Base-by-base conservation (phyloP, 2,113 vertebrate species). In the Phylloscopus trochilus region DNA sequence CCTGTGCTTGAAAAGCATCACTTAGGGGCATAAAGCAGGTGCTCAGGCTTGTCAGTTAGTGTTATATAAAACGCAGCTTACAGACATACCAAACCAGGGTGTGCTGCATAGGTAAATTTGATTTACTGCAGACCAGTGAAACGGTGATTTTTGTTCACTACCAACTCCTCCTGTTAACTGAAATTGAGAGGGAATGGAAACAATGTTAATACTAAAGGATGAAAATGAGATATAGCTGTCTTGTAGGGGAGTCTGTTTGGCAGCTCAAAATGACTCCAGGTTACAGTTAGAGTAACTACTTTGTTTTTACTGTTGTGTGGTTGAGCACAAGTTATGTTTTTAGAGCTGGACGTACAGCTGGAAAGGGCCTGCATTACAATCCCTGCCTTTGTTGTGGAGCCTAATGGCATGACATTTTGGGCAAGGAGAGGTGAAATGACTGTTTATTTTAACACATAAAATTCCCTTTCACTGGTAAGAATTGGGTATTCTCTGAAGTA, bases 11-110 rank as follows among this genome's bases (percentile, higher is more conserved):
- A 49, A 76, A 72, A 93, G 23, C 53, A 11, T 68, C 0, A 41
- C 93, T 92, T 31, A 85, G 81, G 87, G 77, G 77, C 84, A 56
- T 87, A 66, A 82, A 94, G 69, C 90, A 95, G 87, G 84, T 91
- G 52, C 92, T 89, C 16, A 23, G 69, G 39, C 77, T 74, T 89
- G 59, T 80, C 76, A 41, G 47, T 81, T 91, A 59, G 77, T 64
- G 70, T 56, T 89, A 9, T 1, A 27, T 77, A n/a, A 86, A 91
- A 62, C 19, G 52, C 52, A 59, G 28, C 13, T 73, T 62, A 33
- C 5, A 9, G 46, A 22, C 24, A 5, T 78, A 63, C 66, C 66
- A n/a, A 21, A 33, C 51, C 15, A 9, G 58, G 27, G 30, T 30
- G 58, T 75, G 44, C 64, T 91, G 47, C 7, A 0, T 1, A 41